These are phyloP conservation scores for Zaprionus capensis DNA, from an alignment of 1,140 invertebrate species.

Conservation along the genomic window DNA sequence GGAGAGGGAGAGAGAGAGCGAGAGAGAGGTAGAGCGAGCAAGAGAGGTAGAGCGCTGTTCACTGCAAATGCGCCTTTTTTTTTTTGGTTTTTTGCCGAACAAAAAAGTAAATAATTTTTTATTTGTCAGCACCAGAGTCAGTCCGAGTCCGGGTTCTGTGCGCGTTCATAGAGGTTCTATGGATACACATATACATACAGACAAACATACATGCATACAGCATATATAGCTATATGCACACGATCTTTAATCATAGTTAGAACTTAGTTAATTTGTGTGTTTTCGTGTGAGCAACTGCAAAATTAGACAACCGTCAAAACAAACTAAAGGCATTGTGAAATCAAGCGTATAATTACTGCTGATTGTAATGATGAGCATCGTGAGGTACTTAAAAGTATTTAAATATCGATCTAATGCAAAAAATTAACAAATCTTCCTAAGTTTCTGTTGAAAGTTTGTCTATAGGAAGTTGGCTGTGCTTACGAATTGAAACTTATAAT, in stretches of 20 bases:
- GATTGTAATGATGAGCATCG: neutral
- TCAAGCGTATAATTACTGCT: constrained; percentile 9
- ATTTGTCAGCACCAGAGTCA: constrained; percentile 59
- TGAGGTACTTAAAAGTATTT: neutral
- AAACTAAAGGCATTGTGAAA: neutral
- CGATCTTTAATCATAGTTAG: constrained; percentile 15
- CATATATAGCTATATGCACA: constrained; percentile 6
- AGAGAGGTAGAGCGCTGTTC: constrained; percentile 7
- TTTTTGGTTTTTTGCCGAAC: constrained; percentile 65
- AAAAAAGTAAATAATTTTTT: constrained; percentile 76
- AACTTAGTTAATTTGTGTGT: constrained; percentile 17
- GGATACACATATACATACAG: constrained; percentile 21
- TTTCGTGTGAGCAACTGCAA: constrained; percentile 4
- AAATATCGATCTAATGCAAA: neutral
- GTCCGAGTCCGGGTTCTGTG: constrained; percentile 52
- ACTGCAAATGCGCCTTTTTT: constrained; percentile 62
- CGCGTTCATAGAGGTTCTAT: constrained; percentile 40
- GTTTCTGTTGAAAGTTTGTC: neutral
- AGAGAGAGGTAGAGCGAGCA: neutral
- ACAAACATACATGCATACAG: constrained; percentile 2
- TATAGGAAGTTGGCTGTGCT: neutral
- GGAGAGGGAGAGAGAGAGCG: constrained; percentile 4
- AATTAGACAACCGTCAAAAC: neutral
- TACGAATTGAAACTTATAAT: neutral
- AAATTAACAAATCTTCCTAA: neutral